Conservation (phyloP, 2,888 invertebrate species). For the Andricus quercusramuli region DNA sequence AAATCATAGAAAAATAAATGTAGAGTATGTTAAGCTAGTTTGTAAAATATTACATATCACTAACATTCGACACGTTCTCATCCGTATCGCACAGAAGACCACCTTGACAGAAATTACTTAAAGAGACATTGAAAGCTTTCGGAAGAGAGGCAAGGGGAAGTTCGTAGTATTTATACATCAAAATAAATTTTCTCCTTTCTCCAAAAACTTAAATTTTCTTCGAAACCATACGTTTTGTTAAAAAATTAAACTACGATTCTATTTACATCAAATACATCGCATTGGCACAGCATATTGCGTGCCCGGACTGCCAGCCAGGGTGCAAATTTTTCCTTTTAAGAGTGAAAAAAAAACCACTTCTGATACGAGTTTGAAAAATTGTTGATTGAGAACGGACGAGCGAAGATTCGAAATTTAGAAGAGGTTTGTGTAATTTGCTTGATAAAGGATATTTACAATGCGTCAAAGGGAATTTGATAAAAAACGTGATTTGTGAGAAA, state of each 20-base stretch:
- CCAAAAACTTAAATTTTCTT: conserved; percentile 22
- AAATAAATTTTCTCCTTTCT: conserved; percentile 30
- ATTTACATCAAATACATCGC: conserved; percentile 73
- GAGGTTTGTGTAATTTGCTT: background rate
- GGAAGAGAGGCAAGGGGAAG: conserved; percentile 36
- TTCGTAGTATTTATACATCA: conserved; percentile 37
- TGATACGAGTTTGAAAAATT: background rate
- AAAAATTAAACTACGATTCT: conserved; percentile 62
- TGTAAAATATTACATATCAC: conserved; percentile 41
- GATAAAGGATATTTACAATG: conserved; percentile 36
- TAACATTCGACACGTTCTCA: conserved; percentile 21
- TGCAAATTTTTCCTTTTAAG: conserved; percentile 39
- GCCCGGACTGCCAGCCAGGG: conserved; percentile 67
- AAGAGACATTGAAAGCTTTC: conserved; percentile 37
- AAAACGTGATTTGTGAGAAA: conserved; percentile 30
- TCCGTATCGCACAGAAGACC: conserved; percentile 22
- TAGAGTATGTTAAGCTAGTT: conserved; percentile 28
- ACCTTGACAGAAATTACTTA: conserved; percentile 34
- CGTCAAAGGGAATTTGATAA: conserved; percentile 19
- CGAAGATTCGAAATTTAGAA: background rate
- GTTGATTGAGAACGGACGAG: background rate
- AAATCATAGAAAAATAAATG: conserved; percentile 40
- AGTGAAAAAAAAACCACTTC: conserved; percentile 5
- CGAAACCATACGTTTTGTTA: conserved; percentile 5
- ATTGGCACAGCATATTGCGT: conserved; percentile 72